Percentiles rank a stretch among this genome's conserved stretches.
These are phyloP conservation scores for Sminthurinus aureus DNA, from an alignment of 2,888 invertebrate species.

Conservation along the genomic window DNA sequence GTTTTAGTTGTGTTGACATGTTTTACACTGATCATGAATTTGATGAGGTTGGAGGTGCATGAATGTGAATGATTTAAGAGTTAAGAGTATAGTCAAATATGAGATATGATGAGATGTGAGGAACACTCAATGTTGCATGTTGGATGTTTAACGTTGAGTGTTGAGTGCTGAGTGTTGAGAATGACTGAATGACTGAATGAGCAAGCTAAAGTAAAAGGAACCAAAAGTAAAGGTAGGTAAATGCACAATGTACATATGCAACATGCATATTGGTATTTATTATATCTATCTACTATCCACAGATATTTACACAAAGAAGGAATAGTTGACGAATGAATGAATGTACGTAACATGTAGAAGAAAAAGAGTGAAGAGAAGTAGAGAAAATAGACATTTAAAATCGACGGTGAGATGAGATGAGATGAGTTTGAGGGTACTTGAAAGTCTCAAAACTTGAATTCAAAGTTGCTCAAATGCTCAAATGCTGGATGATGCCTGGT, in stretches of 20 bases:
- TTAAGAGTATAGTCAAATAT: neutral
- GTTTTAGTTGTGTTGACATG: too few species aligned
- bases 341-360: neutral
- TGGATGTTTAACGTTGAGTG: neutral
- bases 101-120: neutral
- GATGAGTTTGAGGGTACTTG: constrained; percentile 9
- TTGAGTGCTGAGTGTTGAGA: neutral
- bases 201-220: too few species aligned
- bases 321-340: too few species aligned
- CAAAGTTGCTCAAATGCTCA: too few species aligned
- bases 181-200: neutral
- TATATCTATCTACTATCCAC: too few species aligned
- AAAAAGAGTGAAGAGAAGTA: neutral
- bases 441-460: neutral
- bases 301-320: constrained; percentile 11
- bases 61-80: too few species aligned
- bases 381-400: neutral
- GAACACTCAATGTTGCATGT: neutral
- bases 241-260: neutral
- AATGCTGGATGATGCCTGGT: neutral
- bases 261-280: constrained; percentile 11
- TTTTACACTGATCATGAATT: too few species aligned
- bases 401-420: neutral
- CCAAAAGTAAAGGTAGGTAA: neutral
- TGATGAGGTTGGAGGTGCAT: too few species aligned